Evolutionary conservation across 2,888 invertebrate genomes (phyloP).

Genomic region (Campoplex nolae): DNA sequence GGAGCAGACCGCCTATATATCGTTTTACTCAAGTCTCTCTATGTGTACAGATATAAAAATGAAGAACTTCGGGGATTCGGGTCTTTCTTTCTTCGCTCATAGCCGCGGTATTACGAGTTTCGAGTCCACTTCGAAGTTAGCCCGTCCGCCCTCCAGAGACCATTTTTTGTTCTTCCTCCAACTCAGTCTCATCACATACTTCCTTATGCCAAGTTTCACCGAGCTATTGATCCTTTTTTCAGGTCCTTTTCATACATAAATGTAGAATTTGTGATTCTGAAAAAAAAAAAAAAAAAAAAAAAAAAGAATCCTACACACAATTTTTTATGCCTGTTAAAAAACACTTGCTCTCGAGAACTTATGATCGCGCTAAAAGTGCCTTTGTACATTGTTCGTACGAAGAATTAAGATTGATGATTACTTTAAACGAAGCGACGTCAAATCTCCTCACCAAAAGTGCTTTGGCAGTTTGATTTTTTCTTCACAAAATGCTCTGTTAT

Average conservation of each 20-base stretch:
- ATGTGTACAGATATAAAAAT: background rate
- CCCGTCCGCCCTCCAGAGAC: constrained; percentile 28
- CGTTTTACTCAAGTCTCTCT: background rate
- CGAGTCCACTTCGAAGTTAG: constrained; percentile 59
- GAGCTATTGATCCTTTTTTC: constrained; percentile 45
- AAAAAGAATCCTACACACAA: no score
- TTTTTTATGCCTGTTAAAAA: no score
- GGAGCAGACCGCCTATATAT: background rate
- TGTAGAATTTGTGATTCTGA: background rate
- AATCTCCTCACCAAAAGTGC: no score
- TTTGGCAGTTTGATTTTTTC: no score
- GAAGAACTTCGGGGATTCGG: constrained; percentile 27
- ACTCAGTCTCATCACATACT: constrained; percentile 43
- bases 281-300: no score
- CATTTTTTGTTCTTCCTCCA: constrained; percentile 28
- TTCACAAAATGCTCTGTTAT: no score
- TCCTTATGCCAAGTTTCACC: constrained; percentile 40
- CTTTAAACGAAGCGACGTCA: no score
- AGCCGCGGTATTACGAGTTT: constrained; percentile 54
- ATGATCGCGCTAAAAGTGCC: no score
- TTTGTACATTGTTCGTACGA: no score
- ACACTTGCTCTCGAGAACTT: no score
- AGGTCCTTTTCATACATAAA: background rate
- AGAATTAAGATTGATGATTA: no score
- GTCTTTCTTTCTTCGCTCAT: constrained; percentile 44